Percentiles rank a stretch among this genome's conserved stretches.
Evolutionary conservation across 2,113 vertebrate species (phyloP).

Genomic region (Percopsis transmontana): DNA sequence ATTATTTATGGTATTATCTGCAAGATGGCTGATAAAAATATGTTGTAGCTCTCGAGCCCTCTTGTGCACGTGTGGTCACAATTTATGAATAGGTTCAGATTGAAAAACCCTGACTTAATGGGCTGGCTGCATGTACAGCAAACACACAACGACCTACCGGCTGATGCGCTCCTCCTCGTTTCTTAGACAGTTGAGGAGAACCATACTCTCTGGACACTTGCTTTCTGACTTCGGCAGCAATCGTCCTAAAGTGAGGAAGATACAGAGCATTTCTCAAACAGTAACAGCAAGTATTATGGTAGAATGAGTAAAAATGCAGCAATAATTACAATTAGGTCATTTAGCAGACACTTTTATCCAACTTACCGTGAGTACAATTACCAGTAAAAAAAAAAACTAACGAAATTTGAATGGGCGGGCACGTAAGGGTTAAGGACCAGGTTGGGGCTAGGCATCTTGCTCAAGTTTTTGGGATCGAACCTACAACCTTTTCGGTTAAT

Average conservation of each 20-base stretch:
- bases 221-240: constrained; percentile 90
- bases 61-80: no score
- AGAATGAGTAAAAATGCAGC: background rate
- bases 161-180: constrained; percentile 78
- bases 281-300: background rate
- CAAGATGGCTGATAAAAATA: no score
- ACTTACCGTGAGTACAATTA: background rate
- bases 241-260: constrained; percentile 73
- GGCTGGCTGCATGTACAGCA: background rate
- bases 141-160: constrained; percentile 77
- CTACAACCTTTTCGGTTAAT: background rate
- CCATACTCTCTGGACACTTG: constrained; percentile 88
- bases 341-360: background rate
- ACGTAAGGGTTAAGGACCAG: background rate
- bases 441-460: background rate
- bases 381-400: background rate
- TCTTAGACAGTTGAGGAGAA: constrained; percentile 87
- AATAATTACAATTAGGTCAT: background rate
- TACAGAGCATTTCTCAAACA: constrained; percentile 9
- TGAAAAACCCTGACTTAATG: no score
- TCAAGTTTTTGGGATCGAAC: background rate
- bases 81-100: no score
- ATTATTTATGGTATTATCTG: no score
- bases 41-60: no score
- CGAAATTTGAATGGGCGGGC: no score